Evolutionary conservation across 2,888 invertebrate species (phyloP), one percentile per base, ranked within the genome.

Genomic region (Melinopterus prodromus): DNA sequence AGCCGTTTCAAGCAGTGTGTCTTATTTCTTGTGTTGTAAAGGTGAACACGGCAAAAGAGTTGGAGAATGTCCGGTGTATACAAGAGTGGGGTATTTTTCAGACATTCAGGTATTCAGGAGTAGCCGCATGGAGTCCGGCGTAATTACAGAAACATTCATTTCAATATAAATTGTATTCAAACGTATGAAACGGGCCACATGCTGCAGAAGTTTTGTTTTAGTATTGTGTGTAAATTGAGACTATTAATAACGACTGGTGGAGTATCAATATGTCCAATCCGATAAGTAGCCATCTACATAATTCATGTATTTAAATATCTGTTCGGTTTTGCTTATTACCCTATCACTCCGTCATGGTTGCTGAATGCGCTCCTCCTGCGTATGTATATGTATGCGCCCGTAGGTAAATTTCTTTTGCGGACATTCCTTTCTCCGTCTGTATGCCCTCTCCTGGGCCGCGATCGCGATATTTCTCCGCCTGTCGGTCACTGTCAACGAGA

Each of bases 221-320:
- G 85, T 87, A 89, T 89, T 89, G 89, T 89, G 89, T 89, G 89
- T 89, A 89, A 89, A 89, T 89, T 88, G 87, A 87, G 88, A 87
- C 89, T 89, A 89, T 89, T 89, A 89, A 88, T 89, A 89, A 88
- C 88, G 86, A 83, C 84, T 86, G 87, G 86, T 86, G 88, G 88
- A 89, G 88, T 89, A 89, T 89, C 89, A 89, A 89, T 89, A 89
- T 89, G 89, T 89, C 89, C 88, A 89, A 89, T 89, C 89, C 89
- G 87, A 88, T 88, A 89, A 88, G 87, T 87, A 88, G 86, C 84
- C 86, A 89, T 89, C 88, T 89, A 89, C 88, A 89, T 89, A 89
- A 89, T 89, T 89, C 88, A 89, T 89, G 88, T 88, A 89, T 89
- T 89, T 89, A 89, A 89, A 89, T 89, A 89, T 87, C 86, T 84